Base-by-base conservation (phyloP, 2,888 invertebrate genomes). In the Drosophila helvetica region DNA sequence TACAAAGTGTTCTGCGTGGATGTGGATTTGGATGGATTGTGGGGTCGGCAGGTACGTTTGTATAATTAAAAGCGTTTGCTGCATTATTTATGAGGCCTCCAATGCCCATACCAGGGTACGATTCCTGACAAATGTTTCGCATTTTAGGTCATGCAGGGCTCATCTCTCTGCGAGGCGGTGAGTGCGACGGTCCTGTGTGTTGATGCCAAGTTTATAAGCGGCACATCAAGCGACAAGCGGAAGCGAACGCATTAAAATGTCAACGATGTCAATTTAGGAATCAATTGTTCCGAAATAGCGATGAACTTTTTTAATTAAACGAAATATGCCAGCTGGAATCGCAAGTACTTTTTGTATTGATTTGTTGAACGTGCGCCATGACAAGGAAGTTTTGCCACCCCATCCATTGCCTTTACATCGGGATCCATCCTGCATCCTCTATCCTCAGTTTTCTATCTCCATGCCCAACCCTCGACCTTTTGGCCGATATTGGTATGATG, bases 281-380 rank as follows among this genome's bases (percentile, higher is more conserved):
- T 80, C 83, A 86, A 79, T 83, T 86, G 78, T 78, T 75, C 77
- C 69, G 71, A 78, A 83, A 74, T 70, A 77, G 48, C 63, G 74
- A 63, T 42, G 43, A 86, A 85, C 83, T 88, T 88, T 85, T 86
- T 88, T 88, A 85, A 85, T 88, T 85, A 85, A 82, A 71, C 70
- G 55, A 78, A 85, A 82, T 78, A 87, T 77, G 71, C 76, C 57
- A 33, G 47, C 42, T 48, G 51, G 51, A 56, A 71, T 67, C 65
- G 57, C 71, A 51, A 47, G 72, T 50, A 74, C 67, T 65, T 78
- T 58, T 67, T 46, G 73, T 81, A 82, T 82, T 82, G 81, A 82
- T 82, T 82, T 79, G 80, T 70, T 56, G 45, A 74, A 77, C 80
- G 80, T 80, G 80, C 54, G 45, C n/a, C 45, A 17, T 48, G 55